These are phyloP conservation scores for Ceyx melanurus DNA, from an alignment of 2,113 vertebrate species.

Conservation along the genomic window DNA sequence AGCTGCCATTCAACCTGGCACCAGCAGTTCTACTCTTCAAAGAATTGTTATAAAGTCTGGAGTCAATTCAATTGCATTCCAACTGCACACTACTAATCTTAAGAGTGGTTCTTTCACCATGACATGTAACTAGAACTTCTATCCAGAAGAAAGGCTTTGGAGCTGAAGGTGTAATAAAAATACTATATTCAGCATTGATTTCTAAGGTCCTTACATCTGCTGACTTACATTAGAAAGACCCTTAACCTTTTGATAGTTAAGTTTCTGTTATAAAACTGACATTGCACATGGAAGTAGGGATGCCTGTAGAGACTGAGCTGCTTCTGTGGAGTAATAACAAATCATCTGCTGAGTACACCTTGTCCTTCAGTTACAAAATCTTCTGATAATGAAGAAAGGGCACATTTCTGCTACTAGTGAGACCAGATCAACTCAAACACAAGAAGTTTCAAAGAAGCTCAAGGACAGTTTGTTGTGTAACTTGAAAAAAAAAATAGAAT, in stretches of 20 bases:
- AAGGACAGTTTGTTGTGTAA: background rate
- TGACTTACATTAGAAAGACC: background rate
- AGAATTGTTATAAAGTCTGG: background rate
- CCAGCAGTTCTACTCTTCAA: background rate
- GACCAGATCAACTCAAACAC: background rate
- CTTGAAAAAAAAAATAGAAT: background rate
- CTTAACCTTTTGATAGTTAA: conserved; percentile 21
- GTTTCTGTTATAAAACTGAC: conserved; percentile 16
- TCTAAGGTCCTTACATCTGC: background rate
- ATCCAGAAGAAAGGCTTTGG: background rate
- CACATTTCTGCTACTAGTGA: background rate
- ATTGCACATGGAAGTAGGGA: background rate
- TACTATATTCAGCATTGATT: background rate
- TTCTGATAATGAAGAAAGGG: background rate
- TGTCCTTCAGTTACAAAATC: background rate
- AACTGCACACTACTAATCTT: background rate
- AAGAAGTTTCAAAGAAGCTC: background rate
- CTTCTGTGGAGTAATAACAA: background rate
- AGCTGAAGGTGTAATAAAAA: background rate
- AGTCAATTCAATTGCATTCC: background rate
- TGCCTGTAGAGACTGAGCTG: background rate
- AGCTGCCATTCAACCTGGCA: background rate
- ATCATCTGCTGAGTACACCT: background rate
- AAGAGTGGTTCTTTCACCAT: background rate
- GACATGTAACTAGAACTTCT: background rate